Evolutionary conservation across 2,888 invertebrate species (phyloP).

Genomic region (Barypeithes pellucidus): DNA sequence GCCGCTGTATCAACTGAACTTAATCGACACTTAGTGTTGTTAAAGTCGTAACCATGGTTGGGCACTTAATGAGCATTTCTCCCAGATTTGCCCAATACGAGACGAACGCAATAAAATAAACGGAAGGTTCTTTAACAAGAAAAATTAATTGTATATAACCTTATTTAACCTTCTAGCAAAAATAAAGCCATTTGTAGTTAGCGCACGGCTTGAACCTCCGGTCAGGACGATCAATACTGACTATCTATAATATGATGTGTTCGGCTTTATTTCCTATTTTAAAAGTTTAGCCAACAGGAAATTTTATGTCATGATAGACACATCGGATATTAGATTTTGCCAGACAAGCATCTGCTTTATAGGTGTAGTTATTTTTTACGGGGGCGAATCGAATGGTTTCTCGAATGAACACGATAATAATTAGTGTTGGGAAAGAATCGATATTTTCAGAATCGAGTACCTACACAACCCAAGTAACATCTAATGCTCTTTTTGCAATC

Average conservation of each 20-base stretch:
- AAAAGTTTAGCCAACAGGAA: constrained; percentile 33
- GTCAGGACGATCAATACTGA: constrained; percentile 35
- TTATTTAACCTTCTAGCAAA: constrained; percentile 19
- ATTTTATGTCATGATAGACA: constrained; percentile 37
- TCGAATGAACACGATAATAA: too few relatives aligned
- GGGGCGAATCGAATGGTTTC: too few relatives aligned
- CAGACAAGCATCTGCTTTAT: constrained; percentile 19
- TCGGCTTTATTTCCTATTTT: constrained; percentile 37
- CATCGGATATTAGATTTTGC: constrained; percentile 43
- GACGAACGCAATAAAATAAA: not conserved
- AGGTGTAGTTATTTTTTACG: constrained; percentile 1
- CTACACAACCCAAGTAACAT: too few relatives aligned
- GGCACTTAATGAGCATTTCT: too few relatives aligned
- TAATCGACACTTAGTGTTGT: too few relatives aligned
- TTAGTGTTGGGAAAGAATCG: too few relatives aligned
- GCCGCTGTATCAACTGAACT: too few relatives aligned
- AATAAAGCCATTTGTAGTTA: constrained; percentile 15
- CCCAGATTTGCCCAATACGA: too few relatives aligned
- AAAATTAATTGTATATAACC: not conserved
- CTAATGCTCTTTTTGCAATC: too few relatives aligned
- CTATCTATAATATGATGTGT: constrained; percentile 14
- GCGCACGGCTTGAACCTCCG: constrained; percentile 18
- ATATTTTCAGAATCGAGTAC: too few relatives aligned
- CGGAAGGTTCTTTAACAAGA: not conserved
- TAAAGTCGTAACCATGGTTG: too few relatives aligned